Base-by-base conservation (phyloP, 2,888 invertebrate species). In the Helleia helle region DNA sequence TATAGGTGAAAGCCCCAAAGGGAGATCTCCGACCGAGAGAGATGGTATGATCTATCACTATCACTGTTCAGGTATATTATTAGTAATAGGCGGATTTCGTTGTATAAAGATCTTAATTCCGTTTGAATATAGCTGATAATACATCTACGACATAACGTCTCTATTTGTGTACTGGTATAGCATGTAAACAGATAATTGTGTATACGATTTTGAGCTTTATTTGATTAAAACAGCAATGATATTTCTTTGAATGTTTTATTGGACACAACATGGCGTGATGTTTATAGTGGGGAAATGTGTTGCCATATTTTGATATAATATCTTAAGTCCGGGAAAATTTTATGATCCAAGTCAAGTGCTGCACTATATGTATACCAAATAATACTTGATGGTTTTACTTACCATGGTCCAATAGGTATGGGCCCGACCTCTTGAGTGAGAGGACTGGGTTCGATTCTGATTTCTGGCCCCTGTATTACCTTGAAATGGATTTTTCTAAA, bases 161-260 rank as follows among this genome's bases (percentile, higher is more conserved):
- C 36, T 24, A 36, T 24, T 36, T 36, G 13, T n/a, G 18, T 18
- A 36, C 36, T 22, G 36, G 24, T 22, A 11, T 24, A 36, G 14
- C 36, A 36, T 24, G 36, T 36, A 22, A 22, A 36, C 22, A 24
- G 13, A 36, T 22, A 7, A 1, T 11, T 22, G 3, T 24, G 3
- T 5, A 36, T 3, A 1, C 4, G 4, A 36, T 8, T 24, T 12
- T 12, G 36, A 24, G n/a, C 13, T 24, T 22, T 36, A 12, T n/a
- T 1, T 1, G 8, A 6, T 13, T n/a, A 0, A 0, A 0, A 4
- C 24, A 12, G n/a, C 22, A 24, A 7, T 24, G 13, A 24, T 36
- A 12, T 4, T 36, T 8, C 12, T 7, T 8, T 36, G 36, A 9
- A 12, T 4, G 12, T 24, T 12, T 12, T 22, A 24, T 24, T 24